Conservation (phyloP, 2,888 invertebrate species). For the Drosophila mercatorum region DNA sequence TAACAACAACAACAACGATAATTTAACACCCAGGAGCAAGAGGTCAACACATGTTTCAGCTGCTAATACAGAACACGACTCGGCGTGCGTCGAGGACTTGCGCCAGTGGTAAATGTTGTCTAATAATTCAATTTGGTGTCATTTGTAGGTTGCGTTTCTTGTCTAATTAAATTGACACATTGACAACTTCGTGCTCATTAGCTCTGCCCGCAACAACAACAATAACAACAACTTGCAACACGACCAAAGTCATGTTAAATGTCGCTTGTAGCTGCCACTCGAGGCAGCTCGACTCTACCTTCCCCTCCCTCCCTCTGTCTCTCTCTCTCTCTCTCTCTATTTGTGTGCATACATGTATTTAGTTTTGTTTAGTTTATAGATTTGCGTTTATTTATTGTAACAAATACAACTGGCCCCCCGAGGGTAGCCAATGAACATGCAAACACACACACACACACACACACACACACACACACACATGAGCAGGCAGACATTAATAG, state of each 20-base stretch:
- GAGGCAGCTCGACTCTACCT: background rate
- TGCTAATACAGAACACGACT: conserved; percentile 24
- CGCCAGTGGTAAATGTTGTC: conserved; percentile 51
- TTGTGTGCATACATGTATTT: conserved; percentile 61
- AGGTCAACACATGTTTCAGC: conserved; percentile 20
- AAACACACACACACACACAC: background rate
- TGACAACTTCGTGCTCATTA: conserved; percentile 81
- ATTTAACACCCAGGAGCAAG: conserved; percentile 24
- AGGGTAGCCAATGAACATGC: conserved; percentile 9
- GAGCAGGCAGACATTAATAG: conserved; percentile 70
- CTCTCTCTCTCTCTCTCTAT: background rate
- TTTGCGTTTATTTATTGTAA: conserved; percentile 78
- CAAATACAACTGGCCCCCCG: conserved; percentile 43
- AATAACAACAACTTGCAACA: conserved; percentile 26
- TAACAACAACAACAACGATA: conserved; percentile 46
- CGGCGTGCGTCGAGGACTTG: conserved; percentile 25
- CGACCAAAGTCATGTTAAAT: conserved; percentile 54
- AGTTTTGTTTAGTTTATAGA: conserved; percentile 80
- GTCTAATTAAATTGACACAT: conserved; percentile 83
- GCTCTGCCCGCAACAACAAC: conserved; percentile 46
- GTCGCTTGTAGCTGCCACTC: conserved; percentile 26
- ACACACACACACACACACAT: conserved; percentile 8
- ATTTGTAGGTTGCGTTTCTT: conserved; percentile 65
- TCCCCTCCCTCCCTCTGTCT: background rate
- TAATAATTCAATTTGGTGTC: conserved; percentile 82